Conservation (phyloP, 2,797 vertebrate genomes). For the Sebastes hubbsi region DNA sequence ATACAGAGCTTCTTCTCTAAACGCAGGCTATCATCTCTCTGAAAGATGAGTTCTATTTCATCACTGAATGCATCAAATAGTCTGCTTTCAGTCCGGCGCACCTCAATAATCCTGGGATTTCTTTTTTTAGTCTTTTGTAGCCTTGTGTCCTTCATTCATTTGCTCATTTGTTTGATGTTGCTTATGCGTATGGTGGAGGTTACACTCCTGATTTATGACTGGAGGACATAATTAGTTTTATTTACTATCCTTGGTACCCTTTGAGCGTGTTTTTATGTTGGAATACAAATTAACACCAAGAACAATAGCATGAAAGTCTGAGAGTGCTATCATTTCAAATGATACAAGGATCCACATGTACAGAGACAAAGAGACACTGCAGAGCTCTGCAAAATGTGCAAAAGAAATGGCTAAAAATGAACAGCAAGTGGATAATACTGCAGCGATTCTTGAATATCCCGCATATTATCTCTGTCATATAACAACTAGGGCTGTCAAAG, state of each 20-base stretch:
- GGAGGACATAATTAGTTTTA: not conserved
- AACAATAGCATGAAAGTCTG: not conserved
- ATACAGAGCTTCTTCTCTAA: conserved; percentile 32
- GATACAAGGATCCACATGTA: not conserved
- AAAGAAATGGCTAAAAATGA: not conserved
- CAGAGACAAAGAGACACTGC: not conserved
- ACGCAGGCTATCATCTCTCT: conserved; percentile 41
- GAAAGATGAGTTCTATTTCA: conserved; percentile 50
- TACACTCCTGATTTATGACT: conserved; percentile 5
- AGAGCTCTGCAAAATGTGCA: not conserved
- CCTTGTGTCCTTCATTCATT: conserved; percentile 6
- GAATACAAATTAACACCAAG: not conserved
- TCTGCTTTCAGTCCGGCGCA: conserved; percentile 24
- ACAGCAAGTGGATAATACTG: not conserved
- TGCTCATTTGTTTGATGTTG: conserved; percentile 18
- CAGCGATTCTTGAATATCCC: not conserved
- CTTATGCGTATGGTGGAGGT: not conserved
- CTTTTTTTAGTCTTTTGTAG: not conserved
- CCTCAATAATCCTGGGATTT: conserved; percentile 21
- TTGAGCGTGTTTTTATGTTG: not conserved
- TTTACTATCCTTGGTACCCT: not conserved
- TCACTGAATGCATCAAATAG: conserved; percentile 30
- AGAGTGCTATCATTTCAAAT: not conserved
- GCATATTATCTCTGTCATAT: too few relatives aligned
- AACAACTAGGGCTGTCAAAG: too few relatives aligned